Evolutionary conservation across 2,113 vertebrate species (phyloP), one percentile per base, ranked within the genome.

Genomic region (Dasyornis broadbenti): DNA sequence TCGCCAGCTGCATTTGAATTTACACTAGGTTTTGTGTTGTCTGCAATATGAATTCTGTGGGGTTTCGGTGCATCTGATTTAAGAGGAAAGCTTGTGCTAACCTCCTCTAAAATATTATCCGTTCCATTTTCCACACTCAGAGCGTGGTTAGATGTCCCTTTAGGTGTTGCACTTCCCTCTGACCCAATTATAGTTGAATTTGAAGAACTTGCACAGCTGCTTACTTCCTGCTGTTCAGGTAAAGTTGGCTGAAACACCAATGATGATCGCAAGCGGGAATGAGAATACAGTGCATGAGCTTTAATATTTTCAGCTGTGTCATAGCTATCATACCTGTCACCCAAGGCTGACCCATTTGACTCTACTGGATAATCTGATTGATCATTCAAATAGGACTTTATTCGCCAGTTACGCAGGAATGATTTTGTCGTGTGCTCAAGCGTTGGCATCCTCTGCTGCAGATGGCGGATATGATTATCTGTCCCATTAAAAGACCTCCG

Each of bases 371-470:
- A 91, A 40, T 99, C 99, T 4, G 97, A 93, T 5, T 98, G 95
- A 69, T 98, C 98, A 56, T 99, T 98, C 89, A 99, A 98, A 88
- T 99, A 99, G 1, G 99, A 98, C 71, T 99, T 98, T 47, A 99
- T 99, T 92, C 99, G 96, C 98, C 98, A 98, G 90, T 98, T 98
- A 23, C 99, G 98, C 20, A 99, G 97, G 94, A 98, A 99, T 0
- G 99, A 98, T 82, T 98, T 99, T 1, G 99, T 99, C 18, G 98
- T 99, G 30, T 97, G 98, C 86, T 99, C 99, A 1, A 99, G 96
- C 22, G 98, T 98, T 9, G 99, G 99, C 97, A 99, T 98, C 73
- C 98, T 98, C 83, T 99, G 98, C 84, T 99, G 99, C 83, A 99
- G 84, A 47, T 98, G 97, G n/a, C 98, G 95, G 65, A 98, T 92